phyloP scores from a whole-genome alignment of 2,113 vertebrate species.

The Xiphorhynchus elegans region DNA sequence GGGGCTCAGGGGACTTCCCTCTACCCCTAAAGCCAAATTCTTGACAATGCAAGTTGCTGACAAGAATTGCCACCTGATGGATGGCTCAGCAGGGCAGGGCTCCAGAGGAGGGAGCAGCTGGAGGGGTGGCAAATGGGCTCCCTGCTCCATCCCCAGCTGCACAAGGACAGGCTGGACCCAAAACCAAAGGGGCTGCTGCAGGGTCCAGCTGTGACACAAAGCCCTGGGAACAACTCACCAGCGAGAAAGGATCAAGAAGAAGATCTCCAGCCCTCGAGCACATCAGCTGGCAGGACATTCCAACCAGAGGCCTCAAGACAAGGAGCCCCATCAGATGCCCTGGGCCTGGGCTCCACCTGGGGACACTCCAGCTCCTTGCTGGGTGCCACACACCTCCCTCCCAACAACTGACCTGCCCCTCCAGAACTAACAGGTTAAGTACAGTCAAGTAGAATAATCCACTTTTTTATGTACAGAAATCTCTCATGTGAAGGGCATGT shows the following conservation, averaged over 20 bases:
- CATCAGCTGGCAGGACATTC: neutral
- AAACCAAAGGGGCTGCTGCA: neutral
- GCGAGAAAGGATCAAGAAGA: neutral
- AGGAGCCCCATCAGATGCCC: neutral
- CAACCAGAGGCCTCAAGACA: neutral
- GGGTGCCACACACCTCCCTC: neutral
- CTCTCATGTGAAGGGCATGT: neutral
- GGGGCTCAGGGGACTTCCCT: neutral
- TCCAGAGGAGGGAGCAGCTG: neutral
- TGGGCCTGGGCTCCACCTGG: neutral
- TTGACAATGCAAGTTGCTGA: neutral
- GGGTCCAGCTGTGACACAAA: neutral
- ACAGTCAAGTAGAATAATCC: neutral
- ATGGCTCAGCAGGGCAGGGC: neutral
- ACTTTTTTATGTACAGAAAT: neutral
- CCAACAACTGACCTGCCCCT: neutral
- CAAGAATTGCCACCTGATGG: neutral
- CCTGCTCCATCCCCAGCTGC: neutral
- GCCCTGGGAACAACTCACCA: neutral
- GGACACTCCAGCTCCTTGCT: neutral
- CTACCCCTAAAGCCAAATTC: neutral
- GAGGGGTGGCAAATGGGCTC: neutral
- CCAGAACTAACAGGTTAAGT: neutral
- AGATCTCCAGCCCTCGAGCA: neutral
- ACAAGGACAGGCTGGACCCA: rapidly evolving